These are phyloP conservation scores for Palythoa heliodiscus DNA, from an alignment of 92 coral and sea anemone species.

Conservation along the genomic window DNA sequence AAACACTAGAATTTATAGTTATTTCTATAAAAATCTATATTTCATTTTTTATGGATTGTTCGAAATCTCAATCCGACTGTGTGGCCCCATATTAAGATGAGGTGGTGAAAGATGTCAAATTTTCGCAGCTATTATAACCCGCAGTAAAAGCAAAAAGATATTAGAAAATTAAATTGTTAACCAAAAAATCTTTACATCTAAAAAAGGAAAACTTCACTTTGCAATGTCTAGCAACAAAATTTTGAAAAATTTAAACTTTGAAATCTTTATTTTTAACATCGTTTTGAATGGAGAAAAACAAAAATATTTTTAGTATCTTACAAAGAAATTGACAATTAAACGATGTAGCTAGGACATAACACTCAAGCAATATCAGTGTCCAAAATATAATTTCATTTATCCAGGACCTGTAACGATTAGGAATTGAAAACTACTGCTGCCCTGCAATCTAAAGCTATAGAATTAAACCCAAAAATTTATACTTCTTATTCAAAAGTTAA, in stretches of 20 bases:
- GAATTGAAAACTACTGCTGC: background rate
- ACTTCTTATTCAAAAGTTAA: background rate
- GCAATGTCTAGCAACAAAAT: background rate
- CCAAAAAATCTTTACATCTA: background rate
- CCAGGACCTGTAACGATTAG: background rate
- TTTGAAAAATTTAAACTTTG: background rate
- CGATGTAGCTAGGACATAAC: background rate
- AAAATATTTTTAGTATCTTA: background rate
- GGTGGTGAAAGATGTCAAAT: constrained; percentile 8
- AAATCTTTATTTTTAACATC: background rate
- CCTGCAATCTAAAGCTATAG: background rate
- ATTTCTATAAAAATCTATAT: background rate
- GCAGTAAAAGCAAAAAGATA: constrained; percentile 6
- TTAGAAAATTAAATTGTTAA: background rate
- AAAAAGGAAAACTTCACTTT: background rate
- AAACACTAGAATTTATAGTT: background rate
- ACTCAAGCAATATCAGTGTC: background rate
- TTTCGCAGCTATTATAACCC: constrained; percentile 19
- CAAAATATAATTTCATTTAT: background rate
- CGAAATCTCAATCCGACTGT: background rate
- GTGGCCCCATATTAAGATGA: background rate
- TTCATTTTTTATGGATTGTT: background rate
- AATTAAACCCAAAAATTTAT: background rate
- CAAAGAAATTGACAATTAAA: background rate
- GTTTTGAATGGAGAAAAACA: background rate